Conservation (phyloP, 2,113 vertebrate genomes). For the Salminus brasiliensis region DNA sequence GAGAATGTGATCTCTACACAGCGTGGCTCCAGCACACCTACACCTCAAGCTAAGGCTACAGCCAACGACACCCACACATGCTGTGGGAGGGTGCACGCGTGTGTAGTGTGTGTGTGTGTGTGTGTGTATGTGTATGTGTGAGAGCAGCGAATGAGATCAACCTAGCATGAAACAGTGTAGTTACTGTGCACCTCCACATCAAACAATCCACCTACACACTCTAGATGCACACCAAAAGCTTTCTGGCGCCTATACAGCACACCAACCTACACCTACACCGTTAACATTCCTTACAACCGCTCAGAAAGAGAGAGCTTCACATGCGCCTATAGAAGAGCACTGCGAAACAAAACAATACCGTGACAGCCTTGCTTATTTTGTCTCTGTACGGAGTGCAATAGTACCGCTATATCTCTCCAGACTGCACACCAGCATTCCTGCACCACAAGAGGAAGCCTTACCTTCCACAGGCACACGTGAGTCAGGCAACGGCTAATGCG, state of each 20-base stretch:
- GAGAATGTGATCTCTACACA: constrained; percentile 31
- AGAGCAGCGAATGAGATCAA: constrained; percentile 26
- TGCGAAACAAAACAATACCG: not conserved
- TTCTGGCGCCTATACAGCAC: constrained; percentile 26
- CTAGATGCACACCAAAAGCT: constrained; percentile 31
- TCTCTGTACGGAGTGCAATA: not conserved
- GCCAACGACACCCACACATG: constrained; percentile 47
- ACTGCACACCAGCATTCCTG: not conserved
- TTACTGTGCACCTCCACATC: constrained; percentile 51
- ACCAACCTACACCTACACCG: constrained; percentile 34
- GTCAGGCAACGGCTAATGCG: not conserved
- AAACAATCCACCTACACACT: constrained; percentile 47
- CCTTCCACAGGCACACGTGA: not conserved
- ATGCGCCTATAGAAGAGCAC: not conserved
- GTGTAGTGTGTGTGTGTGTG: constrained; percentile 6
- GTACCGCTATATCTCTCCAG: not conserved
- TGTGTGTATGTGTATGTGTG: constrained; percentile 9
- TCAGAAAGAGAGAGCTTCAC: not conserved
- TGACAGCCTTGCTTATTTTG: not conserved
- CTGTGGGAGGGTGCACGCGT: constrained; percentile 41
- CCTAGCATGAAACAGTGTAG: constrained; percentile 42
- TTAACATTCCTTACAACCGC: constrained; percentile 6
- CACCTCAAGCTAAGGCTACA: constrained; percentile 43
- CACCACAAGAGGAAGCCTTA: not conserved
- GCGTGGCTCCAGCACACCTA: constrained; percentile 44